Conservation (phyloP, 2,888 invertebrate species). For the Anodontia alba region DNA sequence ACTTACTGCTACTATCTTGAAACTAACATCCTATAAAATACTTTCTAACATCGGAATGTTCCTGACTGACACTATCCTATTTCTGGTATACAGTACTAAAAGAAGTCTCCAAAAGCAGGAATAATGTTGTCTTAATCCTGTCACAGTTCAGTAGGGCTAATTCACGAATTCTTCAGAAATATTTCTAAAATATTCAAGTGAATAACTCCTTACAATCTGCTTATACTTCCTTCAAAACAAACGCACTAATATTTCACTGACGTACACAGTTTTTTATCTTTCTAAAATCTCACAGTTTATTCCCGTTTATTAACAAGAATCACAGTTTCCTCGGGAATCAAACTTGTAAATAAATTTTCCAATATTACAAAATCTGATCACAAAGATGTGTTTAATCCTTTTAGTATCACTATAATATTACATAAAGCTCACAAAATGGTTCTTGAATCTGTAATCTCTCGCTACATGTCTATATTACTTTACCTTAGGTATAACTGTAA, state of each 20-base stretch:
- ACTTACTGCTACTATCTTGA: not conserved
- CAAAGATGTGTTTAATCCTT: not conserved
- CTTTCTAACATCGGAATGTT: too few relatives aligned
- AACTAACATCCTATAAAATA: not conserved
- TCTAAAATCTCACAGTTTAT: not conserved
- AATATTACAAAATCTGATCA: not conserved
- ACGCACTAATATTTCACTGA: not conserved
- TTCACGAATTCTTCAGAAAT: not conserved
- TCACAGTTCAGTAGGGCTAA: not conserved
- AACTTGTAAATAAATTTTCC: not conserved
- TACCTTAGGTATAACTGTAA: conserved; percentile 32
- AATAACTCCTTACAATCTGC: not conserved
- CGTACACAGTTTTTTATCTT: not conserved
- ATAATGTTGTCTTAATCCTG: not conserved
- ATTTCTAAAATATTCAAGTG: not conserved
- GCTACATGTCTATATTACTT: conserved; percentile 8
- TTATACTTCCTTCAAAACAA: not conserved
- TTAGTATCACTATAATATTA: not conserved
- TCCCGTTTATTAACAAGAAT: not conserved
- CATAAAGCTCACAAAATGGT: not conserved
- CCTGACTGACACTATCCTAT: not conserved
- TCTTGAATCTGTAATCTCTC: not conserved
- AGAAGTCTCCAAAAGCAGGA: not conserved
- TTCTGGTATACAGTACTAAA: not conserved
- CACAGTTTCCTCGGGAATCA: not conserved